Base-by-base conservation (phyloP, 2,797 vertebrate genomes). In the Labeo calbasu region DNA sequence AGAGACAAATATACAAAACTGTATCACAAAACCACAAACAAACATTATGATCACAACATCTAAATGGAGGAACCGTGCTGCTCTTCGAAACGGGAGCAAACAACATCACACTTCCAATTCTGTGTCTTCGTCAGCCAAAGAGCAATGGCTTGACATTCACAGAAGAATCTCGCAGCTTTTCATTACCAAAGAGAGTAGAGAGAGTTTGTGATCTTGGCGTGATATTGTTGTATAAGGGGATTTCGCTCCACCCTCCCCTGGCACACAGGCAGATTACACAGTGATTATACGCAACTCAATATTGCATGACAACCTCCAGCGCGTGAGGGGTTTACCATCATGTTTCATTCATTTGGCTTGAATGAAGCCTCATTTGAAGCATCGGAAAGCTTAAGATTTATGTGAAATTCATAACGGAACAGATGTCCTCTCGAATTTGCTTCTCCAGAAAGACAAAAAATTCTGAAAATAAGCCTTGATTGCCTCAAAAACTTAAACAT, bases 321-420 rank as follows among this genome's bases (percentile, higher is more conserved):
- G 95, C 95, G 94, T 95, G 93, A 96, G 96, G 95, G 96, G 96
- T 96, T 97, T 96, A 96, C 96, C 95, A 96, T 98, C 97, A 96
- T 98, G 97, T 98, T 98, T 97, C 97, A 97, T 99, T 98, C 97
- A 98, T 97, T 98, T 96, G 91, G 96, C 95, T 96, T 96, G 96
- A 97, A 96, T 96, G 96, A 97, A 96, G 95, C 97, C 95, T 96
- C 95, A 95, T 97, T 97, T 97, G 95, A 96, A 95, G 95, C 96
- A 96, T 96, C 95, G 94, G 96, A 95, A 95, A 97, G 96, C 96
- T 98, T 97, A 98, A 97, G 96, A 97, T 96, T 96, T 97, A 98
- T 98, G 96, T 97, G 96, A 98, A 98, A 97, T 97, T 98, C 97
- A 98, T 98, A 96, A 96, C 95, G 94, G 96, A 97, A 96, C 96